Evolutionary conservation across 2,888 invertebrate species (phyloP), one percentile per base, ranked within the genome.

Genomic region (Steinernema hermaphroditum): DNA sequence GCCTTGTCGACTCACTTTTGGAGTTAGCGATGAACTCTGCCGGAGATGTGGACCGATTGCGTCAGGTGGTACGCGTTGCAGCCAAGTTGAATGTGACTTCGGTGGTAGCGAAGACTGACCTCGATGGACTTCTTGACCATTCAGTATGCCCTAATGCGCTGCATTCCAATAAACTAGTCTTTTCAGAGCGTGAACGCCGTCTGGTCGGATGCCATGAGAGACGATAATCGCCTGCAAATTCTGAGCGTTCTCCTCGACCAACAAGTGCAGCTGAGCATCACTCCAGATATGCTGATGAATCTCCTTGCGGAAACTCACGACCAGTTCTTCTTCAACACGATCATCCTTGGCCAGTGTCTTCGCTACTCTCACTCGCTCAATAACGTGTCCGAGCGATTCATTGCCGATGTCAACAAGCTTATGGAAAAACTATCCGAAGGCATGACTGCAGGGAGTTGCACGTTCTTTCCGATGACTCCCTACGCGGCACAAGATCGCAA

Each of bases 281-380:
- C 79, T 8, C 76, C 81, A 0, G 73, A 78, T 43, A 76, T 85
- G 73, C 72, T 84, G 9, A 78, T 85, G n/a, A 49, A 75, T 46
- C 81, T 82, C 79, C 75, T 79, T 68, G 78, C 78, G n/a, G 43
- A 41, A 29, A 74, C 74, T 1, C 69, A 70, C 8, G 82, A 82
- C 72, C 73, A 83, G 78, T 81, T 85, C 68, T 85, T 85, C 72
- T 85, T 85, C 76, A 76, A 81, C 41, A 78, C 84, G 0, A 80
- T 85, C 27, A 77, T 85, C 4, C 77, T 85, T 9, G 80, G 81
- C 27, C 81, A 82, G 41, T 81, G 78, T 12, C 80, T 85, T 73
- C 83, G 83, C 0, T 81, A 84, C 70, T 76, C 82, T 1, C 72
- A 77, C 57, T 72, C 79, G 9, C 80, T 81, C 1, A 74, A 76